A percentile compares a stretch with the other conserved stretches of the same genome.
phyloP scores from a whole-genome alignment of 2,888 invertebrate species.

The Eledona agricola region DNA sequence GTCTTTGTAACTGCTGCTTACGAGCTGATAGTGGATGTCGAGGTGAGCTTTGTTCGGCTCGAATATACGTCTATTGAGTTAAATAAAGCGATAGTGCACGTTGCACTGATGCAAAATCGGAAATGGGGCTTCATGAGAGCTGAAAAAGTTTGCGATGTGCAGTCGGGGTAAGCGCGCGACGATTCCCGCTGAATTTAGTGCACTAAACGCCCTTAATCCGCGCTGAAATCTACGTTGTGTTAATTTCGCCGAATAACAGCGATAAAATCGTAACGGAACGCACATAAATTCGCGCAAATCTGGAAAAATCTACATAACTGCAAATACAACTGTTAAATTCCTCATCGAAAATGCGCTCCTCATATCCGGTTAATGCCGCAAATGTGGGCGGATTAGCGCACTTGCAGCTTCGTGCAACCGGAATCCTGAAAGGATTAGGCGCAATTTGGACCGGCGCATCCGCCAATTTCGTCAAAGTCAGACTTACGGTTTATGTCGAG shows the following conservation, averaged over 20 bases:
- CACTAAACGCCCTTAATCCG: background rate
- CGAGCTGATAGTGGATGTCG: conserved; percentile 40
- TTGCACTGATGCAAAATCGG: conserved; percentile 3
- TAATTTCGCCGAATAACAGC: conserved; percentile 2
- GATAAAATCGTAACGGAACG: background rate
- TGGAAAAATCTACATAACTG: conserved; percentile 4
- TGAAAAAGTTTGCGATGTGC: conserved; percentile 1
- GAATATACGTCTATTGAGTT: conserved; percentile 39
- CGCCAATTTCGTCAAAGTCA: too few species aligned
- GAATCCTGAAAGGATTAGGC: too few species aligned
- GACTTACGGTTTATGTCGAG: conserved; percentile 80
- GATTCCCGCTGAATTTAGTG: background rate
- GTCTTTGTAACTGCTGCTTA: conserved; percentile 44
- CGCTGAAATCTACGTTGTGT: background rate
- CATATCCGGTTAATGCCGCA: too few species aligned
- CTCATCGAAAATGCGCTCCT: too few species aligned
- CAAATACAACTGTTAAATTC: too few species aligned
- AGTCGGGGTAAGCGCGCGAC: background rate
- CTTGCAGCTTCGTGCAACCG: too few species aligned
- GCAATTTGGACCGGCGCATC: too few species aligned
- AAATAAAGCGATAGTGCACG: conserved; percentile 38
- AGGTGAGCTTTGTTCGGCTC: conserved; percentile 39
- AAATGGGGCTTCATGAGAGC: too few species aligned
- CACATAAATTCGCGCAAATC: background rate
- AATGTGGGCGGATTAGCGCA: too few species aligned